Percentiles rank a stretch among this genome's conserved stretches.
phyloP scores from a whole-genome alignment of 2,888 invertebrate species.

The Caradrina clavipalpis region DNA sequence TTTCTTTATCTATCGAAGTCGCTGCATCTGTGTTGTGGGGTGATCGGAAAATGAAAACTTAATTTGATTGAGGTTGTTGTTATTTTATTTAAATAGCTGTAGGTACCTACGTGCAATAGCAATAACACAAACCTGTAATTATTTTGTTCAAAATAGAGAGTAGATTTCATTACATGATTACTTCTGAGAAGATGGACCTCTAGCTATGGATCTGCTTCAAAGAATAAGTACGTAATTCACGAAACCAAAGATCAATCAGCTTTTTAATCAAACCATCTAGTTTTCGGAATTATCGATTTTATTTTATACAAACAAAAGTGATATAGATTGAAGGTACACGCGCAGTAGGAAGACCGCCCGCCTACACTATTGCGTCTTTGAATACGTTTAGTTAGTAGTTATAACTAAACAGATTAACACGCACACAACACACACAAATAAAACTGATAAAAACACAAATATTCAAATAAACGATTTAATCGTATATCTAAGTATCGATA shows the following conservation, averaged over 20 bases:
- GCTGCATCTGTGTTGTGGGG: not conserved
- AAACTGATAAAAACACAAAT: not conserved
- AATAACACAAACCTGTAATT: no score
- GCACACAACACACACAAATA: no score
- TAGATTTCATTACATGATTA: no score
- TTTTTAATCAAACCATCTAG: no score
- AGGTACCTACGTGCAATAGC: no score
- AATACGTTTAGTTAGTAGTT: constrained; percentile 1
- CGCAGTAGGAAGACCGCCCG: not conserved
- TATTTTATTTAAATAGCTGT: no score
- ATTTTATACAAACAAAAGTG: not conserved
- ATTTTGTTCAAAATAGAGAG: no score
- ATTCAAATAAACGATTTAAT: not conserved
- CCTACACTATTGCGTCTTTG: not conserved
- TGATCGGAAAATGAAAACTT: not conserved
- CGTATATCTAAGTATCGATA: constrained; percentile 10
- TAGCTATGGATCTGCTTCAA: no score
- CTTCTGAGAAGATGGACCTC: no score
- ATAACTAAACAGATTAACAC: not conserved
- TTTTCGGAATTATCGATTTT: no score
- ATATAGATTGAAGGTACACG: not conserved
- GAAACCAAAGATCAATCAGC: no score
- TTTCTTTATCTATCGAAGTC: constrained; percentile 20
- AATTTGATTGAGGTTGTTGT: not conserved
- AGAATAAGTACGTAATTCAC: no score